A percentile compares a stretch with the other conserved stretches of the same genome.
phyloP scores from a whole-genome alignment of 2,113 vertebrate genomes.

The Globicephala melas region DNA sequence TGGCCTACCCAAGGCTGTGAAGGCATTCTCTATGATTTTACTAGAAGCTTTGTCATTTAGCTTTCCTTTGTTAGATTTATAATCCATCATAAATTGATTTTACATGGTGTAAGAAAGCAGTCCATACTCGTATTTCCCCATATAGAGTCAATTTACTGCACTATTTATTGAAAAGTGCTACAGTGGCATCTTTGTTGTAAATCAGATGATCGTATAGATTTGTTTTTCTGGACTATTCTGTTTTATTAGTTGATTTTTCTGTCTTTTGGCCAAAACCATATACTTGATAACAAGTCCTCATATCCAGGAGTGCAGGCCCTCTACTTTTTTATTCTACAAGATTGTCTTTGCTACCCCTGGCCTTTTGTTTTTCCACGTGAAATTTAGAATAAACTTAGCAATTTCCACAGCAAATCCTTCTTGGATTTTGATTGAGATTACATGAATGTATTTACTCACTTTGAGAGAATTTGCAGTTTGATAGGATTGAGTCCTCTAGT shows the following conservation, averaged over 20 bases:
- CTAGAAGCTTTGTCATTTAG: background rate
- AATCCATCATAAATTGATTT: background rate
- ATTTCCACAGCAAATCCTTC: background rate
- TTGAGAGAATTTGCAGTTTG: background rate
- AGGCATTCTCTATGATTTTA: background rate
- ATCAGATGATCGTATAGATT: background rate
- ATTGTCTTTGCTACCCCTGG: background rate
- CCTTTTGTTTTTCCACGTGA: background rate
- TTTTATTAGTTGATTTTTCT: background rate
- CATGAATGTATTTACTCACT: background rate
- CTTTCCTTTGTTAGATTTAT: background rate
- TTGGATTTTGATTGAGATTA: background rate
- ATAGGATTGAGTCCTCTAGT: background rate
- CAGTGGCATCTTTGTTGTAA: background rate
- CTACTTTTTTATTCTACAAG: background rate
- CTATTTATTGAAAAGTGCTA: background rate
- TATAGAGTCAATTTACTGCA: background rate
- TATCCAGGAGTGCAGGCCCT: background rate
- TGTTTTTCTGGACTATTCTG: background rate
- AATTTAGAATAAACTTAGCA: background rate
- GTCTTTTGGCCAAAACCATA: background rate
- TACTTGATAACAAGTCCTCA: background rate
- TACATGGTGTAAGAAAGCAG: background rate
- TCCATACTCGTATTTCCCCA: background rate
- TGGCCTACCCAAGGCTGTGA: background rate